A percentile compares a stretch with the other conserved stretches of the same genome.
phyloP scores from a whole-genome alignment of 92 coral and sea anemone genomes.

The Epizoanthus rinbou region DNA sequence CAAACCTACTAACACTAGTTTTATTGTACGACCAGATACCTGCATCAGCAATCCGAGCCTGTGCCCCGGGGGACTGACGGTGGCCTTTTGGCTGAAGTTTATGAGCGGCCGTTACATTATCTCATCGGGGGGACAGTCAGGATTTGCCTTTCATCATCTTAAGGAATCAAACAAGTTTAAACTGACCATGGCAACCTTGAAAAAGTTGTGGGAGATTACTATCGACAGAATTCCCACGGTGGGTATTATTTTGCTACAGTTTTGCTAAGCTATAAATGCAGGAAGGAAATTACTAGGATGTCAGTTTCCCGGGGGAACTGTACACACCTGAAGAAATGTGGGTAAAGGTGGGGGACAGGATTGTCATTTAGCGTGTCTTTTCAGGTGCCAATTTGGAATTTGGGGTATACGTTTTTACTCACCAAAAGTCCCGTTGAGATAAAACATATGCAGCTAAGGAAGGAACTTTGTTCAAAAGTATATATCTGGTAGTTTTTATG shows the following conservation, averaged over 20 bases:
- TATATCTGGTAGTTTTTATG: too few relatives aligned
- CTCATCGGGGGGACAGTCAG: constrained; percentile 85
- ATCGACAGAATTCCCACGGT: constrained; percentile 70
- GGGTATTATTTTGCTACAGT: background rate
- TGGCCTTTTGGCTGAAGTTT: constrained; percentile 81
- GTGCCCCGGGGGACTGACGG: constrained; percentile 65
- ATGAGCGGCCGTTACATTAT: constrained; percentile 75
- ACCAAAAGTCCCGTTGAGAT: too few relatives aligned
- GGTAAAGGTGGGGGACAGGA: too few relatives aligned
- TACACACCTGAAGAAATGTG: too few relatives aligned
- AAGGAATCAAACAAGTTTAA: constrained; percentile 52
- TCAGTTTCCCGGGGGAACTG: too few relatives aligned
- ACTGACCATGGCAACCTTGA: constrained; percentile 67
- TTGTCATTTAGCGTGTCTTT: too few relatives aligned
- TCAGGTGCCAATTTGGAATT: too few relatives aligned
- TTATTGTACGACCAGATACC: constrained; percentile 38
- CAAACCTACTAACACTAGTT: background rate
- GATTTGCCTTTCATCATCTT: constrained; percentile 69
- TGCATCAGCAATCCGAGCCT: constrained; percentile 75
- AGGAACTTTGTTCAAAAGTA: too few relatives aligned
- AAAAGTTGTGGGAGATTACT: constrained; percentile 65
- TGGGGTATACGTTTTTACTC: too few relatives aligned
- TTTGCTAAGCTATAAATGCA: background rate
- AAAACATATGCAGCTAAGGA: too few relatives aligned
- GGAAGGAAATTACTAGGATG: too few relatives aligned